A percentile compares a stretch with the other conserved stretches of the same genome.
phyloP scores from a whole-genome alignment of 2,888 invertebrate genomes.

The Noctua comes region DNA sequence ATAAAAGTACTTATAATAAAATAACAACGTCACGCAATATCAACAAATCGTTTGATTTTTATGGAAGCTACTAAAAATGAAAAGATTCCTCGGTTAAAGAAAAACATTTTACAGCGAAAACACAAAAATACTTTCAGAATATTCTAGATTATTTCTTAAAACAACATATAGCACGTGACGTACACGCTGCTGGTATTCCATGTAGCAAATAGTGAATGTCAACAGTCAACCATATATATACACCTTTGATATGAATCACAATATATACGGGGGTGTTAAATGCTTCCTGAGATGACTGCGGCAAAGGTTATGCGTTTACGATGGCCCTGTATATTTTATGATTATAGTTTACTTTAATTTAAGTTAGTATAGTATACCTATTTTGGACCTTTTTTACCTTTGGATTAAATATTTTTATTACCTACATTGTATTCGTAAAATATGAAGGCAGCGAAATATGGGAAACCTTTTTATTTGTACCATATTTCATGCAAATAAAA shows the following conservation, averaged over 20 bases:
- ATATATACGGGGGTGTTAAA: constrained; percentile 48
- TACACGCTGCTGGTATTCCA: constrained; percentile 21
- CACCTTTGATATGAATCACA: constrained; percentile 48
- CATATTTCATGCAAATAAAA: too few relatives aligned
- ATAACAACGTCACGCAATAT: constrained; percentile 23
- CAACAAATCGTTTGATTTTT: constrained; percentile 37
- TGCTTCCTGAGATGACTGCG: constrained; percentile 31
- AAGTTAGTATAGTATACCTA: background rate
- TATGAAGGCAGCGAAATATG: too few relatives aligned
- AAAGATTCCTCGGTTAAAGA: constrained; percentile 29
- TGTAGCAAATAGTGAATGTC: constrained; percentile 39
- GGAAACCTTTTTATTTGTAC: too few relatives aligned
- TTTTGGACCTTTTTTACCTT: too few relatives aligned
- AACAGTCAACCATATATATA: constrained; percentile 45
- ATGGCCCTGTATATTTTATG: constrained; percentile 36
- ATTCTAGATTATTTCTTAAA: constrained; percentile 43
- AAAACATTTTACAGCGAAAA: constrained; percentile 27
- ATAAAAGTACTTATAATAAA: constrained; percentile 16
- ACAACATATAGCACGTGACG: constrained; percentile 29
- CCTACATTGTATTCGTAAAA: background rate
- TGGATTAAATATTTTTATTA: background rate
- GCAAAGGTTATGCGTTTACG: constrained; percentile 40
- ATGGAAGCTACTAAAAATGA: constrained; percentile 33
- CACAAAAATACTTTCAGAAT: constrained; percentile 45
- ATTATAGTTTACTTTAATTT: background rate